Conservation (phyloP, 2,888 invertebrate genomes). For the Rhagophthalmus giganteus region DNA sequence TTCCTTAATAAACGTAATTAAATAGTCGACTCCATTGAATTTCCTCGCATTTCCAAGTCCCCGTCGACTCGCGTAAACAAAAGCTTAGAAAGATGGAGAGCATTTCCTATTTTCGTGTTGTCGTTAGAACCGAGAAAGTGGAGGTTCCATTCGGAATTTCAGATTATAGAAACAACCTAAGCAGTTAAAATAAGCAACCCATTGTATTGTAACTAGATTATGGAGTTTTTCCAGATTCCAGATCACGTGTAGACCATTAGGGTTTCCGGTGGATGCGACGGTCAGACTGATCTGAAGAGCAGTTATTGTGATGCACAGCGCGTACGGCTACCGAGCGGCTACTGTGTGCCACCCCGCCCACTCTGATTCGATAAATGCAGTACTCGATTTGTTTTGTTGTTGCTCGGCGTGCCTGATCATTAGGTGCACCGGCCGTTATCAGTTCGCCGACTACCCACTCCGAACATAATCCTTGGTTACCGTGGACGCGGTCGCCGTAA, state of each 20-base stretch:
- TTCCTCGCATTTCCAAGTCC: no score
- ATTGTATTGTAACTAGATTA: slow-evolving; percentile 53
- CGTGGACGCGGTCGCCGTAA: slow-evolving; percentile 30
- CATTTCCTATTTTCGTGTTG: no score
- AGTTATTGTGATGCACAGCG: slow-evolving; percentile 51
- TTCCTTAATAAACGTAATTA: no score
- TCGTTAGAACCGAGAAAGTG: no score
- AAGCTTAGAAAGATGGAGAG: no score
- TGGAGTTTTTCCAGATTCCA: slow-evolving; percentile 51
- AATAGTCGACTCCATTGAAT: no score
- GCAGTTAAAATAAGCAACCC: slow-evolving; percentile 46
- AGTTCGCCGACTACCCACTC: slow-evolving; percentile 33
- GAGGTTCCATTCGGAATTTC: slow-evolving; percentile 35
- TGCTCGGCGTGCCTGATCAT: slow-evolving; percentile 41
- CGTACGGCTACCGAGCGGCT: slow-evolving; percentile 45
- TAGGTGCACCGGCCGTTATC: slow-evolving; percentile 44
- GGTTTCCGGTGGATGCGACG: slow-evolving; percentile 50
- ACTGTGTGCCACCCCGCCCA: slow-evolving; percentile 49
- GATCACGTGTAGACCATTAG: slow-evolving; percentile 56
- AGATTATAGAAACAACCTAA: slow-evolving; percentile 39
- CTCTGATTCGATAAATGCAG: slow-evolving; percentile 54
- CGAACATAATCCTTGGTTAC: slow-evolving; percentile 18
- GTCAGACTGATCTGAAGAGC: slow-evolving; percentile 35
- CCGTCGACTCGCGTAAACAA: no score
- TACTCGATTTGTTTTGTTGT: slow-evolving; percentile 51